Percentiles rank a stretch among this genome's conserved stretches.
Conservation (phyloP, 2,113 vertebrate species). For the Chlorocebus sabaeus region DNA sequence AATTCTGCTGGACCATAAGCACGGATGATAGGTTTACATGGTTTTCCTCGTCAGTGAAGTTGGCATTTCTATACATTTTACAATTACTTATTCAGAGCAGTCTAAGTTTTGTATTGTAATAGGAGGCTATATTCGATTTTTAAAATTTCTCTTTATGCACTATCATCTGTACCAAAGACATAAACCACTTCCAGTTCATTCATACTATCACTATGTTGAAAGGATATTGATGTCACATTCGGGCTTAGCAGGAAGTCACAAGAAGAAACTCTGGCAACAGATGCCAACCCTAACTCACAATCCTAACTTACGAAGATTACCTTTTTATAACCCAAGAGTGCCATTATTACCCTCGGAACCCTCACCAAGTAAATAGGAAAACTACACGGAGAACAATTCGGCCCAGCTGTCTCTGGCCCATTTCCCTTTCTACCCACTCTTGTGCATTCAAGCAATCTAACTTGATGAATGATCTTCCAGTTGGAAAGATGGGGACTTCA, state of each 20-base stretch:
- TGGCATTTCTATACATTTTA: no score
- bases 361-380: background rate
- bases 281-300: background rate
- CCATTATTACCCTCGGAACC: background rate
- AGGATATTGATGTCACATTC: background rate
- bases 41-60: background rate
- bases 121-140: background rate
- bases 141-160: background rate
- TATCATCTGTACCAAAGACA: background rate
- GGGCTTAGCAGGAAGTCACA: background rate
- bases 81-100: background rate
- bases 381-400: no score
- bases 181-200: background rate
- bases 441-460: background rate
- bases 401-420: background rate
- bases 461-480: background rate
- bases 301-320: background rate
- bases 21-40: rapidly evolving
- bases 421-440: background rate
- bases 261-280: background rate
- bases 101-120: background rate
- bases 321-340: background rate
- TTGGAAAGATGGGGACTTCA: background rate
- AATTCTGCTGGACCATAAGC: background rate
- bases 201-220: background rate